Conservation (phyloP, 2,888 invertebrate species). For the Cephus pulcher region DNA sequence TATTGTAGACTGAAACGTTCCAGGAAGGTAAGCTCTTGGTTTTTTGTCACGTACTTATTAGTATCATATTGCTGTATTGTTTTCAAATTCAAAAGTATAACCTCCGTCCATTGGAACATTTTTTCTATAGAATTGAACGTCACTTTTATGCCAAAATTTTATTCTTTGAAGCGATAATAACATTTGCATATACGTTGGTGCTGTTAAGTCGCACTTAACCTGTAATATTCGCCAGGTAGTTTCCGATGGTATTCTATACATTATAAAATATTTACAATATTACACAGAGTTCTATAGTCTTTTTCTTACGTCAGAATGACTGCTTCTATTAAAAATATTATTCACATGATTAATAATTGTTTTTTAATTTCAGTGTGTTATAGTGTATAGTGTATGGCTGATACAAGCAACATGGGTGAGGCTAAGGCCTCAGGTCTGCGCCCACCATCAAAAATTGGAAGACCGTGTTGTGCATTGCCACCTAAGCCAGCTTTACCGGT, state of each 20-base stretch:
- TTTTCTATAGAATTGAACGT: not conserved
- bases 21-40: conserved; percentile 1
- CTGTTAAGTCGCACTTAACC: not conserved
- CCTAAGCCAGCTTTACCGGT: conserved; percentile 78
- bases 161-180: not conserved
- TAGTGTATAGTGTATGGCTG: conserved; percentile 2
- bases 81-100: conserved; percentile 8
- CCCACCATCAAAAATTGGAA: conserved; percentile 76
- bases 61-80: not conserved
- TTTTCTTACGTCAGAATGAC: not conserved
- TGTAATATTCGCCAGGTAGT: not conserved
- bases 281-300: not conserved
- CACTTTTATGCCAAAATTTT: not conserved
- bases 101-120: not conserved
- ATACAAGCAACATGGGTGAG: conserved; percentile 45
- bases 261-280: not conserved
- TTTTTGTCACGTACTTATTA: not conserved
- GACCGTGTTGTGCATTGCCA: conserved; percentile 73
- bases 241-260: not conserved
- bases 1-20: not conserved
- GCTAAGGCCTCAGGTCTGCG: conserved; percentile 74
- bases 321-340: not conserved
- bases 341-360: not conserved
- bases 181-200: not conserved
- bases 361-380: not conserved